These are phyloP conservation scores for Cotesia glomerata DNA, from an alignment of 1,140 invertebrate genomes.

Conservation along the genomic window DNA sequence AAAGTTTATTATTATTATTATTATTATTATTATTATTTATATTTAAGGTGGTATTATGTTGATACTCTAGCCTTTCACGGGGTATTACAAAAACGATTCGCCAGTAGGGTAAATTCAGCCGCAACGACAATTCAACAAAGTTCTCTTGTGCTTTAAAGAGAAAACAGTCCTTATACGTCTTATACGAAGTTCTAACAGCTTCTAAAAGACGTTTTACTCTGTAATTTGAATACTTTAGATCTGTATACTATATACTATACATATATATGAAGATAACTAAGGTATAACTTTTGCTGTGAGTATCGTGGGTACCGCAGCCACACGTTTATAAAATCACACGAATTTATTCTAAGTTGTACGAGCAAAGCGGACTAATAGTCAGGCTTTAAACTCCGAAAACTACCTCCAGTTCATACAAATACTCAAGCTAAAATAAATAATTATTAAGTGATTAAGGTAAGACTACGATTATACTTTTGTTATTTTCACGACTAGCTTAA, in stretches of 20 bases:
- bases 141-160: not conserved
- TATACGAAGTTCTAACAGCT: not conserved
- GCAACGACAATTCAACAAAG: not conserved
- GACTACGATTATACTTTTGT: no score
- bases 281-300: slow-evolving; percentile 16
- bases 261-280: no score
- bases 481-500: no score
- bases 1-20: no score
- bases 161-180: not conserved
- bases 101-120: not conserved
- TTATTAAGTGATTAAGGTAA: no score
- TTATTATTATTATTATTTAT: no score
- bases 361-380: not conserved
- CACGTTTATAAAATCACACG: not conserved
- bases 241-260: no score
- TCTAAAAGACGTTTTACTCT: slow-evolving; percentile 23
- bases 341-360: slow-evolving; percentile 6
- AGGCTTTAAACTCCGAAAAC: not conserved
- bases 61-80: no score
- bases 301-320: slow-evolving; percentile 1
- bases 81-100: not conserved
- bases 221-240: slow-evolving; percentile 28
- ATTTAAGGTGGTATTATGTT: no score
- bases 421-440: no score
- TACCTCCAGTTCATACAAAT: not conserved